phyloP scores from a whole-genome alignment of 2,888 invertebrate species.

The Automeris io region DNA sequence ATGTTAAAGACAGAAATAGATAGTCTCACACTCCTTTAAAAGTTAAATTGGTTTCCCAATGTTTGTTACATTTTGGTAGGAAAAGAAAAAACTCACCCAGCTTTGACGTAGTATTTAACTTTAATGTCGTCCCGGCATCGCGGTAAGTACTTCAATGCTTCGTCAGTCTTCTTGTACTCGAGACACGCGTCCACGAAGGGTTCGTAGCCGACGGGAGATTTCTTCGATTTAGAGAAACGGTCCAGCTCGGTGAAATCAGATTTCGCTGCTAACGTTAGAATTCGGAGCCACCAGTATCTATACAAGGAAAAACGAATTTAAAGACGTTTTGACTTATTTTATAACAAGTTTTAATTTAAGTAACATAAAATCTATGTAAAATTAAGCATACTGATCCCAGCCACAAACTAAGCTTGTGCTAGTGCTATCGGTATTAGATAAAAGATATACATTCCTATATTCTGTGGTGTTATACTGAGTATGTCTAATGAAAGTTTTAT shows the following conservation, averaged over 20 bases:
- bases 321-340: too few relatives aligned
- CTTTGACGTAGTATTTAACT: constrained; percentile 91
- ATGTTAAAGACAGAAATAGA: too few relatives aligned
- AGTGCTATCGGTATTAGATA: too few relatives aligned
- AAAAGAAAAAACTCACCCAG: constrained; percentile 80
- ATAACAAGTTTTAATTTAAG: too few relatives aligned
- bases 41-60: not conserved
- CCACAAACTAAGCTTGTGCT: too few relatives aligned
- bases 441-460: too few relatives aligned
- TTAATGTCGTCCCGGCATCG: constrained; percentile 90
- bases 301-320: constrained; percentile 7
- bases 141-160: constrained; percentile 91
- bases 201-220: constrained; percentile 95
- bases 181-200: constrained; percentile 96
- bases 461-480: too few relatives aligned
- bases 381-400: too few relatives aligned
- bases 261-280: constrained; percentile 85
- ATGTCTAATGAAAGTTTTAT: too few relatives aligned
- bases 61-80: not conserved
- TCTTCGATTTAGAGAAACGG: constrained; percentile 91
- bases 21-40: too few relatives aligned
- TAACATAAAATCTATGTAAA: too few relatives aligned
- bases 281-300: constrained; percentile 93
- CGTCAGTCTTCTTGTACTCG: constrained; percentile 80
- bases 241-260: constrained; percentile 92